phyloP scores from a whole-genome alignment of 1,140 invertebrate species.

The Oreohelix idahoensis region DNA sequence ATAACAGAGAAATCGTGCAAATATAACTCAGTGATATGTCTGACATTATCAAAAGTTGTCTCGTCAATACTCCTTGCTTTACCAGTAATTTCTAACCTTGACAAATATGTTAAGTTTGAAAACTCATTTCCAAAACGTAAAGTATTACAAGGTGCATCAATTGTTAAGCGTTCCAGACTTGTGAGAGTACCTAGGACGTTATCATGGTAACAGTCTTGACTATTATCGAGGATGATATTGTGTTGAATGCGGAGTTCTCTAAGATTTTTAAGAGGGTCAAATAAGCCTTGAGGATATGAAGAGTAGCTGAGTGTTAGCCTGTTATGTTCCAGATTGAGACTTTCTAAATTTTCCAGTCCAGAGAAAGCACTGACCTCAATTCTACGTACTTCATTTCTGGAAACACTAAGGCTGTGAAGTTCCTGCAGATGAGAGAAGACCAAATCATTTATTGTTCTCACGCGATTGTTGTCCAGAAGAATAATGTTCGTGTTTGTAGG shows the following conservation, averaged over 20 bases:
- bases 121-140: not conserved
- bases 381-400: not conserved
- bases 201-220: not conserved
- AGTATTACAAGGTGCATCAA: not conserved
- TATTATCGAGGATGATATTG: not conserved
- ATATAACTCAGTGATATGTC: not conserved
- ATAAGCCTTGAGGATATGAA: not conserved
- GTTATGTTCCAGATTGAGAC: not conserved
- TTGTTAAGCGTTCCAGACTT: not conserved
- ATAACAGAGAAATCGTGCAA: not conserved
- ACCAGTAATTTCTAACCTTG: not conserved
- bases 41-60: not conserved
- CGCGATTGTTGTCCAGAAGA: not conserved
- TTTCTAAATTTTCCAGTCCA: not conserved
- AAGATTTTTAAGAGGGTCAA: not conserved
- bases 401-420: not conserved
- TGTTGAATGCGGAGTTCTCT: not conserved
- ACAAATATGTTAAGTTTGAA: not conserved
- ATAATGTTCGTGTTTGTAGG: not conserved
- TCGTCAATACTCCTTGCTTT: not conserved
- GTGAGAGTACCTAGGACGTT: not conserved
- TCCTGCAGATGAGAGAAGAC: not conserved
- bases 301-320: not conserved
- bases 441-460: not conserved
- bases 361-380: not conserved